A percentile compares a stretch with the other conserved stretches of the same genome.
phyloP scores from a whole-genome alignment of 1,140 invertebrate genomes.

The Ooceraea biroi region DNA sequence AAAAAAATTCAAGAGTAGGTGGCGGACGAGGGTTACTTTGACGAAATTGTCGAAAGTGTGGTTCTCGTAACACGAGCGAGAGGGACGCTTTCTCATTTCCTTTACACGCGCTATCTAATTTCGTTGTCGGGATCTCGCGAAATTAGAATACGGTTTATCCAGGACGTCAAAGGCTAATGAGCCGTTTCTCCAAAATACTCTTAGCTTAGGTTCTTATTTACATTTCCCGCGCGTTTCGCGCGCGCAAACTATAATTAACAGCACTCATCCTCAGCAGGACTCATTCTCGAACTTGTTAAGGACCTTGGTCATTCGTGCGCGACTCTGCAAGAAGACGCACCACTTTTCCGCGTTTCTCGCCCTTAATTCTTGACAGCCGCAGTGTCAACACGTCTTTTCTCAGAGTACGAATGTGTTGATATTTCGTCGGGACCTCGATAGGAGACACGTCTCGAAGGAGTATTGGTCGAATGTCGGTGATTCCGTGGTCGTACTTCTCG shows the following conservation, averaged over 20 bases:
- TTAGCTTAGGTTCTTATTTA: constrained; percentile 52
- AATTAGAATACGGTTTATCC: constrained; percentile 73
- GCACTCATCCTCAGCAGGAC: constrained; percentile 45
- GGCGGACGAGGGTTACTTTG: not conserved
- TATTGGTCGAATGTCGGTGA: constrained; percentile 62
- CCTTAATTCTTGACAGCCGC: not conserved
- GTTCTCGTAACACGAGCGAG: not conserved
- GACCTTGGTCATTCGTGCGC: constrained; percentile 22
- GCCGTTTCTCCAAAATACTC: constrained; percentile 56
- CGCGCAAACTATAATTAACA: constrained; percentile 58
- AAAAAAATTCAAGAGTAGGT: not conserved
- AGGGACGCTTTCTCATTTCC: constrained; percentile 18
- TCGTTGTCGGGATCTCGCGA: constrained; percentile 51
- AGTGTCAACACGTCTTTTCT: not conserved
- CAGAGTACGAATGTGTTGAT: not conserved
- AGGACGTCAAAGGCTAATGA: constrained; percentile 53
- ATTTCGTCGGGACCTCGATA: constrained; percentile 23
- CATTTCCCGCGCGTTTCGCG: constrained; percentile 26
- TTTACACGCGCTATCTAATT: constrained; percentile 45
- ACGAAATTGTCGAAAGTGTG: not conserved
- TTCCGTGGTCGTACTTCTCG: constrained; percentile 30
- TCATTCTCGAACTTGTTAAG: constrained; percentile 53
- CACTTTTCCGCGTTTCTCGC: not conserved
- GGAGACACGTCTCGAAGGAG: constrained; percentile 55
- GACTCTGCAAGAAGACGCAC: constrained; percentile 5